A percentile compares a stretch with the other conserved stretches of the same genome.
Evolutionary conservation across 23 tunicate species (phyloP).

Genomic region (Botrylloides violaceus): DNA sequence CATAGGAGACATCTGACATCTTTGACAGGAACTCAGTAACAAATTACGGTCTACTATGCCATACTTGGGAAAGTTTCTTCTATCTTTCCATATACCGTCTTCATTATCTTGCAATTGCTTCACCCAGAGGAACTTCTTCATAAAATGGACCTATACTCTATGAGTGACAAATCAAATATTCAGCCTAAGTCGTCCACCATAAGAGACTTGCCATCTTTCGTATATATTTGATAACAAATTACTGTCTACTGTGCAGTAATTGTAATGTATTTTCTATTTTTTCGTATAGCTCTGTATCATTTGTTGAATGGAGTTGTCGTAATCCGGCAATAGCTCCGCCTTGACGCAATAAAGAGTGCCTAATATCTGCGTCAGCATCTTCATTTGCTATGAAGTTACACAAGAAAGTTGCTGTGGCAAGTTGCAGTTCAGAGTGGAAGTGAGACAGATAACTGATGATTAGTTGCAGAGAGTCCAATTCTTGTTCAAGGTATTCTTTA

Average conservation of each 20-base stretch:
- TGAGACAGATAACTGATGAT: constrained; percentile 29
- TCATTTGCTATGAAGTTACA: neutral
- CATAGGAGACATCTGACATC: neutral
- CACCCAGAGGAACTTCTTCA: no score
- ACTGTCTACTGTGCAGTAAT: neutral
- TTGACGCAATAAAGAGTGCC: constrained; percentile 6
- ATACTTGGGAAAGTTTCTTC: neutral
- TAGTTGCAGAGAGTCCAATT: constrained; percentile 32
- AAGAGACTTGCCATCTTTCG: neutral
- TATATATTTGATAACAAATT: neutral
- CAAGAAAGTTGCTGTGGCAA: constrained; percentile 14
- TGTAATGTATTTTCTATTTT: constrained; percentile 12
- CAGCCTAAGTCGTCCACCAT: no score
- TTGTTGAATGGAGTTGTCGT: constrained; percentile 17
- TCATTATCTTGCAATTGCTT: neutral
- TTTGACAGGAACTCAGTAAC: neutral
- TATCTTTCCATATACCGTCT: neutral
- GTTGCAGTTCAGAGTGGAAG: constrained; percentile 14
- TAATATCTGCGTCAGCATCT: neutral
- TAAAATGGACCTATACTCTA: no score
- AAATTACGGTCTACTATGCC: neutral
- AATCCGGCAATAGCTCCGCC: constrained; percentile 13
- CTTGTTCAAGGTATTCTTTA: constrained; percentile 32
- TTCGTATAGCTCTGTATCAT: constrained; percentile 3
- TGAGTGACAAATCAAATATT: no score